Evolutionary conservation across 2,113 vertebrate genomes (phyloP), one percentile per base, ranked within the genome.

Genomic region (Tetrax tetrax): DNA sequence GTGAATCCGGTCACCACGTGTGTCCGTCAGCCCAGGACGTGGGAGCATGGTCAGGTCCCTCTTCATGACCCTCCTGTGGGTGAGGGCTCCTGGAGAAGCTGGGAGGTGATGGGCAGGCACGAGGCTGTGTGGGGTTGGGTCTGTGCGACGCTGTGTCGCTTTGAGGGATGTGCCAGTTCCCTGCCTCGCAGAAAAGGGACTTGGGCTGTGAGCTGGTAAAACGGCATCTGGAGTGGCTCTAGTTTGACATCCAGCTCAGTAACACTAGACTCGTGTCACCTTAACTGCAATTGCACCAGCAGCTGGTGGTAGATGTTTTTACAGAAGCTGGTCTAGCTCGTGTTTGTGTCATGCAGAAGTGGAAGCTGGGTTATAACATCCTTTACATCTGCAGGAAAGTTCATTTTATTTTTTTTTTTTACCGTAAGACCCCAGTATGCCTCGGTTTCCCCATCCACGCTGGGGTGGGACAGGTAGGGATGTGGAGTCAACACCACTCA

Each of bases 21-120:
- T 53, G 61, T 3, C 56, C 43, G 4, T 5, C 41, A 53, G 54
- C 25, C 15, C 27, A 1, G 75, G 35, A 3, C 2, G 2, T 11
- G 7, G 83, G 13, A 51, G 9, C 4, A 0, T 10, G 33, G 50
- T 35, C 33, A 15, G 70, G 64, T 77, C 56, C n/a, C 21, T 41
- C 5, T 7, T 50, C 28, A 10, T 2, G 4, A 1, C 21, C 38
- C 2, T 77, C n/a, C 27, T 5, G 0, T 12, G 87, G 65, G 15
- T 29, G 43, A 63, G 29, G 57, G 77, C 38, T 85, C 29, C 86
- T 48, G 75, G 79, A n/a, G 88, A 3, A 28, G 37, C 31, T 71
- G 71, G 60, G 37, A 57, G 74, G 4, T 50, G 63, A 33, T 53
- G 65, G 77, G 41, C 28, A 13, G 74, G 18, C 25, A 31, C 0